phyloP scores from a whole-genome alignment of 2,113 vertebrate genomes.

The Cyrtonyx montezumae region DNA sequence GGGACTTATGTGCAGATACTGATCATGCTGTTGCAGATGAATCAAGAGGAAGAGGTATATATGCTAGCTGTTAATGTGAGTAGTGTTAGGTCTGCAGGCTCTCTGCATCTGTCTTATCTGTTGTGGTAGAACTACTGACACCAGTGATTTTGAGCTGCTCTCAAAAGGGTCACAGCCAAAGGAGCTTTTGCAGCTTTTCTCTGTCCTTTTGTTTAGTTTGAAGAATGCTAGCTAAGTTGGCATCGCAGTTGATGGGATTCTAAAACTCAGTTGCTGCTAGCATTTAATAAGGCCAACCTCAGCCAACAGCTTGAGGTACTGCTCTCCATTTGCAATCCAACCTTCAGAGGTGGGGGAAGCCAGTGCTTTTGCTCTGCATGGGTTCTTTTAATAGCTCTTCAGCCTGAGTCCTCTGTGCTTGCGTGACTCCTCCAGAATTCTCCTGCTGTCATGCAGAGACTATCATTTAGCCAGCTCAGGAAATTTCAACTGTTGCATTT shows the following conservation, averaged over 20 bases:
- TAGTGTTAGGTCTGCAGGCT: background rate
- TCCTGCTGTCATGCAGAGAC: background rate
- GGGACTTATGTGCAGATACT: background rate
- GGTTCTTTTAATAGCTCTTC: background rate
- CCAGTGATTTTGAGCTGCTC: background rate
- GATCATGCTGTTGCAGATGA: background rate
- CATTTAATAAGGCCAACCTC: background rate
- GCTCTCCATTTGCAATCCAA: background rate
- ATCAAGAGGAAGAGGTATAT: background rate
- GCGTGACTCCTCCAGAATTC: background rate
- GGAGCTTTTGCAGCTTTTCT: background rate
- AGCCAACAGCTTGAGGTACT: background rate
- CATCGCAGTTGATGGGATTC: background rate
- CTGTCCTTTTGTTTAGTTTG: background rate
- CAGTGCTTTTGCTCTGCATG: background rate
- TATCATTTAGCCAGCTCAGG: background rate
- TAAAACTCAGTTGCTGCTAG: background rate
- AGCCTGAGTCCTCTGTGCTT: background rate
- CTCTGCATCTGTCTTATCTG: background rate
- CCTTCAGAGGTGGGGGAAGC: background rate
- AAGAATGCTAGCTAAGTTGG: background rate
- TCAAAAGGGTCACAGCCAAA: background rate
- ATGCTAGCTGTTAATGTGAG: background rate
- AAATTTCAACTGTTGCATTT: background rate
- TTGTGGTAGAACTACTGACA: background rate